phyloP scores from a whole-genome alignment of 2,113 vertebrate species.

The Aptenodytes forsteri region DNA sequence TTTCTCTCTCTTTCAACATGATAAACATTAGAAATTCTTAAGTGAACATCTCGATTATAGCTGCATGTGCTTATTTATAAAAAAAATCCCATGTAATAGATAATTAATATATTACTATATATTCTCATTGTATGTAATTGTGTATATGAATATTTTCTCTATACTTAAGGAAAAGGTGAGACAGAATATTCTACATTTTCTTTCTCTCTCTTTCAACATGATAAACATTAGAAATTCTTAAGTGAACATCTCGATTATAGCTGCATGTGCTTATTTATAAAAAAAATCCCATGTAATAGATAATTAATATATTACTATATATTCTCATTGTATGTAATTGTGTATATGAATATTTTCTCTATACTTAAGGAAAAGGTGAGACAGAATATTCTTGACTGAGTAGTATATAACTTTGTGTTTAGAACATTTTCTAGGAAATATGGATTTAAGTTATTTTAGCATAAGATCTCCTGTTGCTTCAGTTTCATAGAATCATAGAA shows the following conservation, averaged over 20 bases:
- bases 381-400: neutral
- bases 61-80: neutral
- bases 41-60: accelerated
- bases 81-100: neutral
- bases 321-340: neutral
- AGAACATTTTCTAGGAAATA: neutral
- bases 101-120: neutral
- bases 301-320: neutral
- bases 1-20: neutral
- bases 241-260: accelerated
- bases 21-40: neutral
- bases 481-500: neutral
- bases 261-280: neutral
- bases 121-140: neutral
- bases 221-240: neutral
- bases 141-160: neutral
- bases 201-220: neutral
- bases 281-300: neutral
- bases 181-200: neutral
- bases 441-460: neutral
- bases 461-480: neutral
- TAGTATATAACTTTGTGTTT: neutral
- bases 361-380: neutral
- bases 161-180: neutral
- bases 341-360: neutral